Evolutionary conservation across 2,113 vertebrate genomes (phyloP).

Genomic region (Pleuronectes platessa): DNA sequence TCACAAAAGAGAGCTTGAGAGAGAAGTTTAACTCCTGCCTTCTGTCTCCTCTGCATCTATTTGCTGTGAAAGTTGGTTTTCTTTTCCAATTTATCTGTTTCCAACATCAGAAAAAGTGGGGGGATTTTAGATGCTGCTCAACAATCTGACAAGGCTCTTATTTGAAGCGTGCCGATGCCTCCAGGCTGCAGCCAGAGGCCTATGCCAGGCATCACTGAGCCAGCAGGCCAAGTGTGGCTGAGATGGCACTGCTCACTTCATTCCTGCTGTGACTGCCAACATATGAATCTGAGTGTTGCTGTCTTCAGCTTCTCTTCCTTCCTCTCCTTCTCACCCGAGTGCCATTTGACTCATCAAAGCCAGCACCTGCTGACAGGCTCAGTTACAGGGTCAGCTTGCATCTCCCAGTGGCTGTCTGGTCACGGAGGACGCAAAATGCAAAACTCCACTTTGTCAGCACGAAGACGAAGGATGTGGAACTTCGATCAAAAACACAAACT

Average conservation of each 20-base stretch:
- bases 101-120: not conserved
- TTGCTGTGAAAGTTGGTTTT: not conserved
- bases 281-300: slow-evolving; percentile 29
- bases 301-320: slow-evolving; percentile 33
- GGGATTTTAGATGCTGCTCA: not conserved
- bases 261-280: slow-evolving; percentile 49
- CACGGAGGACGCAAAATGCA: slow-evolving; percentile 17
- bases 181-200: slow-evolving; percentile 21
- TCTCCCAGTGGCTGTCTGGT: slow-evolving; percentile 27
- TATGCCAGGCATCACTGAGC: slow-evolving; percentile 30
- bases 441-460: slow-evolving; percentile 22
- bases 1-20: not conserved
- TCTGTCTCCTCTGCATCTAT: not conserved
- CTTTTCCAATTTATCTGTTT: not conserved
- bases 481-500: not conserved
- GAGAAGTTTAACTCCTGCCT: not conserved
- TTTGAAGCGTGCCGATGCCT: not conserved
- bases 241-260: slow-evolving; percentile 34
- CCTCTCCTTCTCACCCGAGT: slow-evolving; percentile 26
- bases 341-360: slow-evolving; percentile 50
- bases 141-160: fast-evolving
- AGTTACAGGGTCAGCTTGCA: slow-evolving; percentile 51
- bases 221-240: slow-evolving; percentile 25
- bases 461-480: not conserved
- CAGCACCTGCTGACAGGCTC: slow-evolving; percentile 47